Evolutionary conservation across 1,140 invertebrate species (phyloP).

Genomic region (Drosophila nikananu): DNA sequence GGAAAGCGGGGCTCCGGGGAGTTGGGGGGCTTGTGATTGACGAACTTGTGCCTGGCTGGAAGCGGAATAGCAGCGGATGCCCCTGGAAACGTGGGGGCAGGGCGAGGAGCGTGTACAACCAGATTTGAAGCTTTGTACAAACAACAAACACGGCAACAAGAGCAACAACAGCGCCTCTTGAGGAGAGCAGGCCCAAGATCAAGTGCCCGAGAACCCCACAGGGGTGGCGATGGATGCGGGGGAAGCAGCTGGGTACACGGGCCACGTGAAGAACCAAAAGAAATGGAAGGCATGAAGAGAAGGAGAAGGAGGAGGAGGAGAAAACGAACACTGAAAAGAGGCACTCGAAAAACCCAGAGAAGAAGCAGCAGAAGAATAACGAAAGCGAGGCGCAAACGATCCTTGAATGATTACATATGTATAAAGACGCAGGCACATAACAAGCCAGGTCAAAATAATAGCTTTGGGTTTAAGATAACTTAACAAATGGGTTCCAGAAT

Average conservation of each 20-base stretch:
- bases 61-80: constrained; percentile 33
- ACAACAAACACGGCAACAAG: constrained; percentile 67
- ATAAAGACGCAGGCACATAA: constrained; percentile 18
- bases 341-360: constrained; percentile 40
- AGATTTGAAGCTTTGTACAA: constrained; percentile 83
- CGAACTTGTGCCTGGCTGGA: constrained; percentile 53
- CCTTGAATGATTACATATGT: constrained; percentile 65
- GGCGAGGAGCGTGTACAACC: constrained; percentile 63
- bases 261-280: constrained; percentile 45
- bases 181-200: constrained; percentile 62
- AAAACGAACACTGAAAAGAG: constrained; percentile 45
- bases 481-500: not conserved
- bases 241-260: not conserved
- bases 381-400: constrained; percentile 68
- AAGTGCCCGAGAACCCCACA: constrained; percentile 63
- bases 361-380: constrained; percentile 38
- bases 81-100: not conserved
- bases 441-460: constrained; percentile 4
- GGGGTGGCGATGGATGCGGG: not conserved
- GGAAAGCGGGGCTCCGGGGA: constrained; percentile 1
- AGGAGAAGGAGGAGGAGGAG: not conserved
- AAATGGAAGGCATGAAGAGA: constrained; percentile 23
- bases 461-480: not conserved
- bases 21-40: constrained; percentile 43
- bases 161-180: constrained; percentile 46